Conservation (phyloP, 1,140 invertebrate genomes). For the Sycobia sp. region DNA sequence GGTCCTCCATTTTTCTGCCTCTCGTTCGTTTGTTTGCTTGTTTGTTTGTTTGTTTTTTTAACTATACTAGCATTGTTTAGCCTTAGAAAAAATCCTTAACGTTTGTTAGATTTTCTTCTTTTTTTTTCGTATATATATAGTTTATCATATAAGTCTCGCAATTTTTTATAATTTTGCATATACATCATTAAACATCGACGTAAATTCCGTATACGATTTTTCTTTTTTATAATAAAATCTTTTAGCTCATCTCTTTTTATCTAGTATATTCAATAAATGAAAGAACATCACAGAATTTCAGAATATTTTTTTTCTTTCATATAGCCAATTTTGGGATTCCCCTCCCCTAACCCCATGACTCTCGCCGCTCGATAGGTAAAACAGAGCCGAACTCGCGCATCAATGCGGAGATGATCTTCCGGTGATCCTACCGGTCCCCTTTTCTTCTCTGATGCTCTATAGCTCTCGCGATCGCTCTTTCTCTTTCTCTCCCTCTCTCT, state of each 20-base stretch:
- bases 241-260: constrained; percentile 36
- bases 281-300: constrained; percentile 63
- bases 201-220: constrained; percentile 54
- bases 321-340: constrained; percentile 41
- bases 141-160: constrained; percentile 19
- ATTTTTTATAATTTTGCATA: constrained; percentile 42
- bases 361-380: too few relatives aligned
- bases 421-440: too few relatives aligned
- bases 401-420: too few relatives aligned
- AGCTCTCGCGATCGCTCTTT: too few relatives aligned
- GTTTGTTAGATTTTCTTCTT: constrained; percentile 37
- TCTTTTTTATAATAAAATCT: constrained; percentile 37
- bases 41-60: too few relatives aligned
- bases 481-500: too few relatives aligned
- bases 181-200: constrained; percentile 54
- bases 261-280: constrained; percentile 53
- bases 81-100: constrained; percentile 31
- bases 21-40: neutral
- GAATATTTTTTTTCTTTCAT: constrained; percentile 44
- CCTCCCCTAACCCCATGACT: too few relatives aligned
- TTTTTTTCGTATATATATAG: constrained; percentile 30
- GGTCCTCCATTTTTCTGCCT: constrained; percentile 1
- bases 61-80: too few relatives aligned
- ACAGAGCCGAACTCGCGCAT: too few relatives aligned
- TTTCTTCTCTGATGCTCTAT: too few relatives aligned